A percentile compares a stretch with the other conserved stretches of the same genome.
phyloP scores from a whole-genome alignment of 2,113 vertebrate genomes.

The Malurus elegans region DNA sequence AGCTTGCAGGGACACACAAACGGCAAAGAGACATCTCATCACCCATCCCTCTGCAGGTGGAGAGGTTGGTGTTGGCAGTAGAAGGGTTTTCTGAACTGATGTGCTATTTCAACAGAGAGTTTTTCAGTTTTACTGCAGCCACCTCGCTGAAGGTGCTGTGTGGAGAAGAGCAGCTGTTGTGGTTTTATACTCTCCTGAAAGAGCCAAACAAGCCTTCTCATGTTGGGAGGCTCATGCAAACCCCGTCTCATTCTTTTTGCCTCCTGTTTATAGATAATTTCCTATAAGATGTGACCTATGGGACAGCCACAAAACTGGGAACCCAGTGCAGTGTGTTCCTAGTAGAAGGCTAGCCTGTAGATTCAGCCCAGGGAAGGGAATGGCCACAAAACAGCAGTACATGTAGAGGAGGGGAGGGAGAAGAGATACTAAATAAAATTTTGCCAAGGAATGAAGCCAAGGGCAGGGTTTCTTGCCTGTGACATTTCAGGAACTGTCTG shows the following conservation, averaged over 20 bases:
- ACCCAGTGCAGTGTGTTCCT: not conserved
- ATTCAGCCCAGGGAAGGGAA: not conserved
- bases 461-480: not conserved
- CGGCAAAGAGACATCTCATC: not conserved
- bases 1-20: fast-evolving
- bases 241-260: not conserved
- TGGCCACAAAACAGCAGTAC: not conserved
- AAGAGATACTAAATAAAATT: not conserved
- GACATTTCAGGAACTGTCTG: conserved; percentile 31
- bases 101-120: not conserved
- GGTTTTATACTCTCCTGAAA: not conserved
- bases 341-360: not conserved
- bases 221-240: not conserved
- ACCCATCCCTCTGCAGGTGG: not conserved
- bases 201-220: not conserved
- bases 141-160: fast-evolving
- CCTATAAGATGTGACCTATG: fast-evolving
- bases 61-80: not conserved
- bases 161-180: not conserved
- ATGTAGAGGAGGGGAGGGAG: not conserved
- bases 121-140: not conserved
- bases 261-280: not conserved
- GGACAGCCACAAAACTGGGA: not conserved
- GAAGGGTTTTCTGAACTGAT: not conserved
- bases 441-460: not conserved